These are phyloP conservation scores for Argyrosomus japonicus DNA, from an alignment of 2,113 vertebrate species.

Conservation along the genomic window DNA sequence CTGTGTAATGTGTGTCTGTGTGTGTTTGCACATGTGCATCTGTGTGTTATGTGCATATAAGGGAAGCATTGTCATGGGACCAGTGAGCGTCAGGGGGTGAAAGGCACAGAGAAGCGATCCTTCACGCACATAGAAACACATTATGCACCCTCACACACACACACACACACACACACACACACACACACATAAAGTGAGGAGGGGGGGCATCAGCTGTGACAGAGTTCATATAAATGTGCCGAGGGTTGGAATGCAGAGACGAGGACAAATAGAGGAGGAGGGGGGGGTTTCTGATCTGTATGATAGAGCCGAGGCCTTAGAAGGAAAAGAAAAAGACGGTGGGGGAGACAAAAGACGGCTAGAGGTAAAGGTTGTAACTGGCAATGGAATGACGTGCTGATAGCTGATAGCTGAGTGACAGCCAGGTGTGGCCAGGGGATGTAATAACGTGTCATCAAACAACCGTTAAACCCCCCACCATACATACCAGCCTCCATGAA, in stretches of 20 bases:
- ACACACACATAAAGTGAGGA: conserved; percentile 59
- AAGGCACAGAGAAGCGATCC: conserved; percentile 71
- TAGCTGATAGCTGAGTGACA: conserved; percentile 30
- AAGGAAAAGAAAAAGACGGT: conserved; percentile 17
- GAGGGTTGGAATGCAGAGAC: conserved; percentile 59
- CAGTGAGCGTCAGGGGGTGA: conserved; percentile 63
- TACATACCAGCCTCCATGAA: neutral
- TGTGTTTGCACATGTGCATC: conserved; percentile 57
- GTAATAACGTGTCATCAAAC: conserved; percentile 42
- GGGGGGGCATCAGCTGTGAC: conserved; percentile 69
- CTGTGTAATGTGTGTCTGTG: conserved; percentile 23
- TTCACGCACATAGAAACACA: conserved; percentile 67
- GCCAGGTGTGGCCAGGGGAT: conserved; percentile 18
- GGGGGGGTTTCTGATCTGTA: conserved; percentile 34
- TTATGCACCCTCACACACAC: conserved; percentile 65
- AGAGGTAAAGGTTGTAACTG: conserved; percentile 15
- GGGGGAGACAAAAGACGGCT: conserved; percentile 1
- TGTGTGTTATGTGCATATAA: conserved; percentile 73
- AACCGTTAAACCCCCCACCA: neutral
- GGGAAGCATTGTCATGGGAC: conserved; percentile 79
- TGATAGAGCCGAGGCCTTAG: conserved; percentile 30
- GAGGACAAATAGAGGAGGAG: conserved; percentile 33
- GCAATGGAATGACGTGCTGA: conserved; percentile 25
- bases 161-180: conserved; percentile 64
- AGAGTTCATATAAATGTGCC: conserved; percentile 66